A percentile compares a stretch with the other conserved stretches of the same genome.
These are phyloP conservation scores for Ormyrus nitidulus DNA, from an alignment of 2,888 invertebrate genomes.

Conservation along the genomic window DNA sequence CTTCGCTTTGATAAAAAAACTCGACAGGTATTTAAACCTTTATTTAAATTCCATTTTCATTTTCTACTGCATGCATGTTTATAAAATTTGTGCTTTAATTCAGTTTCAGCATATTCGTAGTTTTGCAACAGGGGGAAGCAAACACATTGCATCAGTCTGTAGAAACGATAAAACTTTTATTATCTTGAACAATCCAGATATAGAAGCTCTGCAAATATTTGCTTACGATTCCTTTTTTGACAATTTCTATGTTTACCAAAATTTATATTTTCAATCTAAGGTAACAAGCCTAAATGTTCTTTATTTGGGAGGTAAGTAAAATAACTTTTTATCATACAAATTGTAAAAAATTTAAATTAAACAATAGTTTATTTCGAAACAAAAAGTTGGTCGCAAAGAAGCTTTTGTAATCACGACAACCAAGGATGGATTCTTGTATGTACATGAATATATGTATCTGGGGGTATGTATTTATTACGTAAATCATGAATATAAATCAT, in stretches of 20 bases:
- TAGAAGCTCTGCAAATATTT: conserved; percentile 65
- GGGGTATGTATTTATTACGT: conserved; percentile 59
- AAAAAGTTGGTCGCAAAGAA: conserved; percentile 59
- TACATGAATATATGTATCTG: conserved; percentile 66
- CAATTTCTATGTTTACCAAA: conserved; percentile 67
- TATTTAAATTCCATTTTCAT: not conserved
- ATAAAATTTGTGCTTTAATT: conserved; percentile 6
- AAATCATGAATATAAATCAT: conserved; percentile 8
- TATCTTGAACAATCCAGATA: conserved; percentile 64
- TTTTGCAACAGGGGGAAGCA: conserved; percentile 64
- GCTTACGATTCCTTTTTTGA: conserved; percentile 60
- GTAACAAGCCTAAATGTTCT: conserved; percentile 63
- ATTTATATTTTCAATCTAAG: conserved; percentile 62
- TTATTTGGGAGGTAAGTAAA: conserved; percentile 63
- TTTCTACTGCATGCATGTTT: not conserved
- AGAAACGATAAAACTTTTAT: conserved; percentile 62
- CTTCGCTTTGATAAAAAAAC: conserved; percentile 59
- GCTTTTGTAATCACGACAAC: conserved; percentile 64
- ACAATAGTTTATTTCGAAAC: conserved; percentile 52
- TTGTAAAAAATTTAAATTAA: not conserved
- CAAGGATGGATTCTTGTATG: conserved; percentile 62
- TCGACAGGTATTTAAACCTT: conserved; percentile 56
- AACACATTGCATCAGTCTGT: conserved; percentile 62
- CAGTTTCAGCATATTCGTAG: conserved; percentile 62
- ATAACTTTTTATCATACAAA: not conserved